phyloP scores from a whole-genome alignment of 2,113 vertebrate species.

The Aldabrachelys gigantea region DNA sequence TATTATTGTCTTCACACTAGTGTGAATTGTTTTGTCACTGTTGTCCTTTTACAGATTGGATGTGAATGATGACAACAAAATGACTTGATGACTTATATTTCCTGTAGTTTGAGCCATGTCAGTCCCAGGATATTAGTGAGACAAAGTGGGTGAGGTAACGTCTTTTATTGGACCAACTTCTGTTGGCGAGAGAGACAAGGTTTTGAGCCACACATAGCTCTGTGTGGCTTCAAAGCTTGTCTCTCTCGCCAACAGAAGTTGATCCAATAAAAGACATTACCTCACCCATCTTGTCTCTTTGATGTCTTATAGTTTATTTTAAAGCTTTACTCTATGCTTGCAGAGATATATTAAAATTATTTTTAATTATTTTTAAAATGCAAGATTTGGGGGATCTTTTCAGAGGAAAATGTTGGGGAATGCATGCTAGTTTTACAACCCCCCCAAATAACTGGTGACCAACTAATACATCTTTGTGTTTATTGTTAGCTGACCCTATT shows the following conservation, averaged over 20 bases:
- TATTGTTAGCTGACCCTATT: not conserved
- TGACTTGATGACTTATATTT: too few species aligned
- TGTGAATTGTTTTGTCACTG: not conserved
- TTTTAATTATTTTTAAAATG: not conserved
- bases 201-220: too few species aligned
- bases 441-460: not conserved
- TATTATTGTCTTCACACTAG: slow-evolving; percentile 22
- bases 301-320: slow-evolving; percentile 28
- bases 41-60: not conserved
- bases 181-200: too few species aligned
- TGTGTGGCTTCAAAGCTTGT: too few species aligned
- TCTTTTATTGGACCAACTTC: too few species aligned
- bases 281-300: not conserved
- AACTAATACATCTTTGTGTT: not conserved
- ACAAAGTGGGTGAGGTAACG: too few species aligned
- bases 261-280: too few species aligned
- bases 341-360: not conserved
- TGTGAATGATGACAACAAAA: slow-evolving; percentile 20
- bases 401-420: not conserved
- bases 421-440: not conserved
- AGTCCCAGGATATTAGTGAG: too few species aligned
- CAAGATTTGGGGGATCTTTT: not conserved
- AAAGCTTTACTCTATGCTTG: not conserved
- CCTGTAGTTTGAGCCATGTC: too few species aligned
- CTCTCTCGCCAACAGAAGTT: too few species aligned